Evolutionary conservation across 2,888 invertebrate genomes (phyloP), one percentile per base, ranked within the genome.

Genomic region (Nomada goodeniana): DNA sequence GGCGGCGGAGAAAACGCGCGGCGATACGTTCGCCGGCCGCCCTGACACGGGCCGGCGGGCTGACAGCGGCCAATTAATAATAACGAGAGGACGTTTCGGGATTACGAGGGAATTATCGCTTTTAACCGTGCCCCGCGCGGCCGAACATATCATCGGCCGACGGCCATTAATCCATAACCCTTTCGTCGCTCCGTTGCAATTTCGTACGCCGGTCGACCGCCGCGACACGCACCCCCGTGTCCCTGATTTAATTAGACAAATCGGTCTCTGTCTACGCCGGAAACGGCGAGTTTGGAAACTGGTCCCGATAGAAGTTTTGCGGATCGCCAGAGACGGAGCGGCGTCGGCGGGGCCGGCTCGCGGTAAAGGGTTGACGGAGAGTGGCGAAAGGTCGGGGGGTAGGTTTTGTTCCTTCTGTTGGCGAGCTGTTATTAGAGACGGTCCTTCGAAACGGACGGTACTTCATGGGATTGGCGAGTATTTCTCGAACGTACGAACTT

Each of bases 61-160:
- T 82, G 83, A 81, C 84, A 86, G 87, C 86, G 85, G 84, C 90
- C 90, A 91, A 91, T 91, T 91, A 91, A 91, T 91, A 91, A 91
- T 91, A 91, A 91, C 90, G 90, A 90, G 90, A 87, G 89, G 86
- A 88, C 89, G 90, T 90, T 90, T 86, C 89, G 85, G 89, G 88
- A 91, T 92, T 90, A 90, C 87, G 89, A 88, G 76, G 90, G 92
- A 92, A 91, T 92, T 91, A 91, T 92, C 89, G 90, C 88, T 92
- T 90, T 90, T 90, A 92, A 91, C 80, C 76, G 70, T 83, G 73
- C 65, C 74, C 47, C 20, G 82, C 82, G 71, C 81, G 68, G 60
- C 55, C 61, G 84, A 87, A 85, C 84, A 72, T 88, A 86, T 88
- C 88, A 86, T 84, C 87, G 80, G 72, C 80, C 80, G 61, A 76